Conservation (phyloP, 2,888 invertebrate genomes). For the Agrotis clavis region DNA sequence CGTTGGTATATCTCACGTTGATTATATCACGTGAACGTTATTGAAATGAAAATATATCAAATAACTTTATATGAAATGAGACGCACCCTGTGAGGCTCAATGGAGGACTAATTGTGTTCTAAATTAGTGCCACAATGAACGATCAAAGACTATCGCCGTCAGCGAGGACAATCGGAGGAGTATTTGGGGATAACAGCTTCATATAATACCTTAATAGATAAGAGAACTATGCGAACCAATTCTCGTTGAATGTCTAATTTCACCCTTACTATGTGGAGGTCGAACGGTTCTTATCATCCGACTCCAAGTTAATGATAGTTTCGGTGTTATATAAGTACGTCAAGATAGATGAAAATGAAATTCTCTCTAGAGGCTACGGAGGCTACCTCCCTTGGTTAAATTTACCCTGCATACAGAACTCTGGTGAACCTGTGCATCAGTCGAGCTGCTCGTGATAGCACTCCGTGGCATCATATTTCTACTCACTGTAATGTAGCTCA, state of each 20-base stretch:
- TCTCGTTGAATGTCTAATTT: too few species aligned
- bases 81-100: not conserved
- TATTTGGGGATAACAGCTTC: too few species aligned
- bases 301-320: not conserved
- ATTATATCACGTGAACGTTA: too few species aligned
- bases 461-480: not conserved
- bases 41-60: too few species aligned
- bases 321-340: not conserved
- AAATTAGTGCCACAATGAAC: constrained; percentile 12
- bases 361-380: not conserved
- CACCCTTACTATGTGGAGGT: too few species aligned
- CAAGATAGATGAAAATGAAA: too few species aligned
- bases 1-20: too few species aligned
- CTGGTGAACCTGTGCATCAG: not conserved
- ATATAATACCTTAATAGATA: not conserved
- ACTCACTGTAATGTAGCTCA: constrained; percentile 5
- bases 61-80: too few species aligned
- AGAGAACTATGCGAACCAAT: not conserved
- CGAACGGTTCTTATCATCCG: too few species aligned
- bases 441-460: not conserved
- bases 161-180: not conserved
- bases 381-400: not conserved
- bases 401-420: not conserved
- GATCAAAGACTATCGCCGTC: not conserved
- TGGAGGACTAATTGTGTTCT: constrained; percentile 1